These are phyloP conservation scores for Himalopsyche phryganea DNA, from an alignment of 1,140 invertebrate species.

Conservation along the genomic window DNA sequence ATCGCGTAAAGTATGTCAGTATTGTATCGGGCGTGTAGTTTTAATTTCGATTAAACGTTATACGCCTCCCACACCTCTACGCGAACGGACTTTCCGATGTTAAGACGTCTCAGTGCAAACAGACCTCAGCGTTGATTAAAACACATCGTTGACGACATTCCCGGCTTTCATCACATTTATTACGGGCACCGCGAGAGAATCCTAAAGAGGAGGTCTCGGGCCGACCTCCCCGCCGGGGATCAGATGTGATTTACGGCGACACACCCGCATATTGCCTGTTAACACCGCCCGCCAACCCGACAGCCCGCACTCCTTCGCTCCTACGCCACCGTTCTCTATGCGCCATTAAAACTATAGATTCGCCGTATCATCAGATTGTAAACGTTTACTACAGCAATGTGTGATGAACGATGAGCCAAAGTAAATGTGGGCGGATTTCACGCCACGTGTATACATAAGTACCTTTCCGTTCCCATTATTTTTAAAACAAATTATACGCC, in stretches of 20 bases:
- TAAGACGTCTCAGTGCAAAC: constrained; percentile 7
- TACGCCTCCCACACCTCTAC: not conserved
- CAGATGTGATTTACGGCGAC: constrained; percentile 29
- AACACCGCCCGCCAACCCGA: constrained; percentile 13
- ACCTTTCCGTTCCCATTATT: no score
- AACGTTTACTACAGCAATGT: no score
- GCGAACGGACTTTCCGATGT: not conserved
- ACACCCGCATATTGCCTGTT: constrained; percentile 30
- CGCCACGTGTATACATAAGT: no score
- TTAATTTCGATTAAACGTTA: not conserved
- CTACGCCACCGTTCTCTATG: no score
- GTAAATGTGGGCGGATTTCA: no score
- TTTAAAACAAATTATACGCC: no score
- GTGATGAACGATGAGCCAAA: no score
- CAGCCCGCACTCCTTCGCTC: no score
- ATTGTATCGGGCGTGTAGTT: no score
- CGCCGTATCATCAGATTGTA: no score
- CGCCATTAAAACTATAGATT: no score
- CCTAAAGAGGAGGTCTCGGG: constrained; percentile 7
- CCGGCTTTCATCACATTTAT: constrained; percentile 28
- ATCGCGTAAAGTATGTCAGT: no score
- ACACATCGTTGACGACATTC: constrained; percentile 19
- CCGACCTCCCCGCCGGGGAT: constrained; percentile 12
- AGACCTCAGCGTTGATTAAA: constrained; percentile 23
- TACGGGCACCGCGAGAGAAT: constrained; percentile 7